Percentiles rank a stretch among this genome's conserved stretches.
These are phyloP conservation scores for Andrena dorsata DNA, from an alignment of 2,888 invertebrate genomes.

Conservation along the genomic window DNA sequence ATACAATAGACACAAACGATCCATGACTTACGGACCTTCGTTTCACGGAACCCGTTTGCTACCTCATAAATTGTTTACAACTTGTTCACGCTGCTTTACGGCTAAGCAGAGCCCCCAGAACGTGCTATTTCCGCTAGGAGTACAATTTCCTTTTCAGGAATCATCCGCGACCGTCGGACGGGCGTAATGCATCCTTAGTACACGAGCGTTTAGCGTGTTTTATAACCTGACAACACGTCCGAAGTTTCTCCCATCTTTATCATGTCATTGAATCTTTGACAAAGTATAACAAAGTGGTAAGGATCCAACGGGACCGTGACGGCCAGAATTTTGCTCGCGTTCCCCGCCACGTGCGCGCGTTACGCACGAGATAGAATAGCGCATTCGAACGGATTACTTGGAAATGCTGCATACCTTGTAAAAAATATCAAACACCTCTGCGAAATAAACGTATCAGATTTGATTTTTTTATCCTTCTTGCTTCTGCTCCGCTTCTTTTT, in stretches of 20 bases:
- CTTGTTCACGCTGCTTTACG: slow-evolving; percentile 43
- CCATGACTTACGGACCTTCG: slow-evolving; percentile 61
- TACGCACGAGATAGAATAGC: background rate
- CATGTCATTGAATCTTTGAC: slow-evolving; percentile 76
- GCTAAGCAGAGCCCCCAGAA: slow-evolving; percentile 21
- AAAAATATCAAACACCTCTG: slow-evolving; percentile 18
- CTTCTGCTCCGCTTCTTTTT: slow-evolving; percentile 5
- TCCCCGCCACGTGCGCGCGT: slow-evolving; percentile 1
- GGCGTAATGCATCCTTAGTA: slow-evolving; percentile 59
- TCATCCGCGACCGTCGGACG: slow-evolving; percentile 44
- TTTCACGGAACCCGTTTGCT: slow-evolving; percentile 54
- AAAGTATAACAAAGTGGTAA: slow-evolving; percentile 68
- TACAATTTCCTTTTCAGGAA: slow-evolving; percentile 64
- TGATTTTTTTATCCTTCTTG: slow-evolving; percentile 11
- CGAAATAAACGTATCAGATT: slow-evolving; percentile 29
- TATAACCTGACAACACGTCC: slow-evolving; percentile 75
- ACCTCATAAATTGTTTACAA: slow-evolving; percentile 68
- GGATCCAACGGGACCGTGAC: slow-evolving; percentile 4
- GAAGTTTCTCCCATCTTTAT: slow-evolving; percentile 60
- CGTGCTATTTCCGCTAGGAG: slow-evolving; percentile 45
- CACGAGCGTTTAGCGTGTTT: slow-evolving; percentile 64
- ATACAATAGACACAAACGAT: slow-evolving; percentile 53
- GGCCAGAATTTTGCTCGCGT: background rate
- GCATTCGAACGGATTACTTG: background rate
- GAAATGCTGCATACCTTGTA: slow-evolving; percentile 28